These are phyloP conservation scores for Naja naja DNA, from an alignment of 2,113 vertebrate species.

Conservation along the genomic window DNA sequence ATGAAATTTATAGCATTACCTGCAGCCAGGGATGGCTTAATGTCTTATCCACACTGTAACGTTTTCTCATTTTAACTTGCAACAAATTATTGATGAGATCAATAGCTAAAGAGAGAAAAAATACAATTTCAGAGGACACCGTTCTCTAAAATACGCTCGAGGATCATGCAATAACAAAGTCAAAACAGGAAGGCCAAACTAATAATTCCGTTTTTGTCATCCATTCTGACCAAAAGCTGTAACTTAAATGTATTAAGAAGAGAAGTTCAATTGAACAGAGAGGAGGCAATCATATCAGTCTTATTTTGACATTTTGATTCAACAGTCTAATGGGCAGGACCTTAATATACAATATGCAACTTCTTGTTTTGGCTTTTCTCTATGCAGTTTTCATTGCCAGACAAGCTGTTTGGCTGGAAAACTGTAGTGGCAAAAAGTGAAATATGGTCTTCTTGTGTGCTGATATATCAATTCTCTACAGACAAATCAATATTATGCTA, in stretches of 20 bases:
- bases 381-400: neutral
- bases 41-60: conserved; percentile 95
- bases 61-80: conserved; percentile 98
- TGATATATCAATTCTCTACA: neutral
- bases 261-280: neutral
- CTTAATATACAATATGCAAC: neutral
- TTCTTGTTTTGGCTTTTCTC: neutral
- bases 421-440: neutral
- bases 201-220: neutral
- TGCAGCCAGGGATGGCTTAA: conserved; percentile 97
- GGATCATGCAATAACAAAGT: neutral
- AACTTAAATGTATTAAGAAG: neutral
- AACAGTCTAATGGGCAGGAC: neutral
- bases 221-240: neutral
- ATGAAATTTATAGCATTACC: conserved; percentile 69
- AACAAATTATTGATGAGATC: conserved; percentile 98
- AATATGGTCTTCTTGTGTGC: neutral
- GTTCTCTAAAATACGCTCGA: conserved; percentile 11
- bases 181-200: neutral
- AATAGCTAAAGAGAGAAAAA: conserved; percentile 80
- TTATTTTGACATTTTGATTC: neutral
- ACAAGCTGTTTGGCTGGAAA: neutral
- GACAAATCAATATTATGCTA: neutral
- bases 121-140: conserved; percentile 52
- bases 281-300: neutral